Base-by-base conservation (phyloP, 1,140 invertebrate species). In the Brachionus plicatilis region DNA sequence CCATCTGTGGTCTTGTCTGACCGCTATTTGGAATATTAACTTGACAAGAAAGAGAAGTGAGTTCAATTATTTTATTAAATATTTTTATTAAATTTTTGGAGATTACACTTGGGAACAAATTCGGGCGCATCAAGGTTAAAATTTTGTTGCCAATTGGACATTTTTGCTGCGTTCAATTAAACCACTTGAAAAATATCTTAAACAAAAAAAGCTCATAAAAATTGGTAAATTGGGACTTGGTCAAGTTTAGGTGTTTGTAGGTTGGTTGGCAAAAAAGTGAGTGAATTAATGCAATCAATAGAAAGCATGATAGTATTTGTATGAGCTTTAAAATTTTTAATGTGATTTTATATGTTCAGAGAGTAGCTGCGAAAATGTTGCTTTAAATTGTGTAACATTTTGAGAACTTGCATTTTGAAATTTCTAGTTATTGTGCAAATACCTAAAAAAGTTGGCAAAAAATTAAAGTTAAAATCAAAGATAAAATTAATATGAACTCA, bases 101-200 rank as follows among this genome's bases (percentile, higher is more conserved):
- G 2, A 1, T 33, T 82, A 82, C 79, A 82, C 43, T 82, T 82
- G 1, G 79, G 79, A 60, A 82, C 79, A 82, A 82, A 82, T 65
- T 82, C 79, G 24, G 79, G 79, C 41, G 79, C 79, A 27, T 82
- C 79, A 11, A 82, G 53, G 43, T 82, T 82, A 68, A 82, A 82
- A 66, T 82, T 82, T 27, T 60, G 50, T 12, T 82, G 33, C 79
- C 79, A 82, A n/a, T 82, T 82, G 27, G 79, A 60, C 79, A 82
- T 68, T 82, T 82, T 76, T 27, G 27, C 7, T 37, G 33, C 27
- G 20, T 9, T 50, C n/a, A 47, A 7, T 24, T 14, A 50, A 27
- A 76, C 43, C 72, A 29, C 72, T 76, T 53, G 72, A 76, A 76
- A 76, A 76, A 76, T 50, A 53, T 50, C 9, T 50, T 14, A 47